Base-by-base conservation (phyloP, 1,140 invertebrate genomes). In the Mactra quadrangularis region DNA sequence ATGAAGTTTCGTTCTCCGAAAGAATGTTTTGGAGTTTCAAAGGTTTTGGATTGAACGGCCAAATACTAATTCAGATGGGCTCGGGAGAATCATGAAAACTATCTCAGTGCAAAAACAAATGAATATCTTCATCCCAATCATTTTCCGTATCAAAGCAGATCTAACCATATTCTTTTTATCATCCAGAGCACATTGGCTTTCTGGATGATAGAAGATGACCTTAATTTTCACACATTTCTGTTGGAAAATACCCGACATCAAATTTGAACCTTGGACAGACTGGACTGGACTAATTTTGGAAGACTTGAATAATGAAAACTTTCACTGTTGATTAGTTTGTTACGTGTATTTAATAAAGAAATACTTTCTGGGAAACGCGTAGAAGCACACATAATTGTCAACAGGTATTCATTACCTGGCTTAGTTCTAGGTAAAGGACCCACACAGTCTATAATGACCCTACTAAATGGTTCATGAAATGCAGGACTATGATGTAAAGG, bases 361-460 rank as follows among this genome's bases (percentile, higher is more conserved):
- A 86, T 83, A 13, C 82, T 82, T 52, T 87, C 84, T 15, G 77
- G 86, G 70, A 84, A 86, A 11, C 77, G n/a, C n/a, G n/a, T n/a
- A n/a, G n/a, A n/a, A n/a, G n/a, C n/a, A n/a, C n/a, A n/a, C n/a
- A n/a, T n/a, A n/a, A 87, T 68, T 3, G 85, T 87, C 29, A 87
- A n/a, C 31, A 33, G 29, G 57, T 82, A 84, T n/a, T 76, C 0
- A 82, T 85, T 87, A 13, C 82, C 70, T 35, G 41, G 60, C 25
- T 57, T 70, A 66, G 84, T 85, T 50, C 77, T 84, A 29, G 84
- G 78, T 13, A 83, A 53, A 47, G 82, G 78, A 0, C 78, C 82
- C 38, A 83, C 68, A 70, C 53, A 83, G 66, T 86, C 84, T 27
- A 84, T 66, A 11, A 84, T n/a, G 3, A 87, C 66, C 6, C 72